Base-by-base conservation (phyloP, 2,797 vertebrate species). In the Etheostoma nigrum region DNA sequence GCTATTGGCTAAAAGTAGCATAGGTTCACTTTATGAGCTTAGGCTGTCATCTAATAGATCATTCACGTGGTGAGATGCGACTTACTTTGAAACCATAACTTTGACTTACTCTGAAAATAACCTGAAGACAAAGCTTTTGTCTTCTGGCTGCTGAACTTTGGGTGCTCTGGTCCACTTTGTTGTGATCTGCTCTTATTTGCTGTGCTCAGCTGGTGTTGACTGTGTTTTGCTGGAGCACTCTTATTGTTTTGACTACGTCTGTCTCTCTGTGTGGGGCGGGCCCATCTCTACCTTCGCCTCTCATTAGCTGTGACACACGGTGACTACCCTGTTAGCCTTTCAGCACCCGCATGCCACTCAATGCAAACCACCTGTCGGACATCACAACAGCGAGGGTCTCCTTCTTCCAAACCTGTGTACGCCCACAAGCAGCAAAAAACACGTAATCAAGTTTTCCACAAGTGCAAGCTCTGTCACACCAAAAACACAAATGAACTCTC, bases 221-320 rank as follows among this genome's bases (percentile, higher is more conserved):
- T n/a, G 42, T 69, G 83, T 88, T 87, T 83, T 79, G 23, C 67
- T 19, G n/a, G 61, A 47, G 19, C 51, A 10, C 51, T 67, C 53
- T 76, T 66, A 11, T 42, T 88, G 85, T 90, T 91, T 90, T 87
- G 84, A 86, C 88, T 88, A 58, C 4, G 30, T 79, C 54, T 48
- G 18, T 75, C 68, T 81, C 62, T 86, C 53, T 23, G 53, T 79
- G 81, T 77, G 82, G 64, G 79, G 82, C 15, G 15, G 57, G 40
- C 40, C 47, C 33, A 8, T 75, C 78, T 71, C 63, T 68, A 72
- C 79, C 69, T 83, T 86, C 65, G 23, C 63, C 27, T 88, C 61
- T 81, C 65, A 83, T 92, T 88, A 91, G 67, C 73, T 52, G 53
- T 74, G 82, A 85, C 81, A 74, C 47, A 67, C 5, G 4, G 5